phyloP scores from a whole-genome alignment of 2,113 vertebrate genomes.

The Hoplias malabaricus region DNA sequence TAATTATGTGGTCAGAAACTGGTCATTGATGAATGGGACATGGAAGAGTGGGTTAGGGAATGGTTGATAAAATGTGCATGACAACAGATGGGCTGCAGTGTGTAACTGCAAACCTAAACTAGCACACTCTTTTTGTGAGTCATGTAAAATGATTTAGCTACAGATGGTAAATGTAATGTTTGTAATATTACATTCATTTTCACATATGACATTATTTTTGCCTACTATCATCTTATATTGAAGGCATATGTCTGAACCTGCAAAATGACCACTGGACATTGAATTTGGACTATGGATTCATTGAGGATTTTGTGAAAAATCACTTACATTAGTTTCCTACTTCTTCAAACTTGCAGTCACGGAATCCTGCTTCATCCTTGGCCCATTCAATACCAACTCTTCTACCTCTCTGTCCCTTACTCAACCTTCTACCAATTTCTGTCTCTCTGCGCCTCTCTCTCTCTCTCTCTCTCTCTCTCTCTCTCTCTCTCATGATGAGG shows the following conservation, averaged over 20 bases:
- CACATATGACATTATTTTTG: too few species aligned
- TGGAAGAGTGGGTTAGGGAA: too few species aligned
- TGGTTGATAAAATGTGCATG: neutral
- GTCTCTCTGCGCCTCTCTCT: neutral
- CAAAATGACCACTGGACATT: too few species aligned
- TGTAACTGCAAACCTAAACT: neutral
- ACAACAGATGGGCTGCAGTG: neutral
- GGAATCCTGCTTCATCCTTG: neutral
- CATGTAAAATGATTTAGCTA: too few species aligned
- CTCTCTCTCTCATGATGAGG: conserved; percentile 39
- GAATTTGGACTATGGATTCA: too few species aligned
- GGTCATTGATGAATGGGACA: too few species aligned
- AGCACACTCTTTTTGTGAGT: too few species aligned
- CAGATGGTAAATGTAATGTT: too few species aligned
- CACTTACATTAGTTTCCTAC: neutral
- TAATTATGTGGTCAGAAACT: too few species aligned
- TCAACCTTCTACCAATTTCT: neutral
- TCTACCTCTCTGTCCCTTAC: neutral
- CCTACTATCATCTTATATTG: too few species aligned
- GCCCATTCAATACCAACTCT: neutral
- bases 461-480: neutral
- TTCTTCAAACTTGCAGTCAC: neutral
- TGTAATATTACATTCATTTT: too few species aligned
- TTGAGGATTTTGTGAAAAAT: neutral
- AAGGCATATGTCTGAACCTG: too few species aligned